Percentiles rank a stretch among this genome's conserved stretches.
These are phyloP conservation scores for Alouatta palliata DNA, from an alignment of 2,113 vertebrate genomes.

Conservation along the genomic window DNA sequence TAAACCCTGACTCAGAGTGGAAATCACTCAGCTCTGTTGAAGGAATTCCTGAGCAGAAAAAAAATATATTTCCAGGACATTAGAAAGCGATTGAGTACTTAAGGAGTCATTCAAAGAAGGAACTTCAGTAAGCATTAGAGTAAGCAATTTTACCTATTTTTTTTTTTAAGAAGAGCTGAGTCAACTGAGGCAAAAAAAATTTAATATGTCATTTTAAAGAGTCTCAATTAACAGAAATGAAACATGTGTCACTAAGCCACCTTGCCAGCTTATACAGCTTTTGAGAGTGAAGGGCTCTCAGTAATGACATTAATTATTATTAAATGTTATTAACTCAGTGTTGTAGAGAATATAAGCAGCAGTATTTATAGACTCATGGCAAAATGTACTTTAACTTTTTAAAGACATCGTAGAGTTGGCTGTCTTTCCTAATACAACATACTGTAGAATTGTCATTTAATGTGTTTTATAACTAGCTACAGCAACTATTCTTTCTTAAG, in stretches of 20 bases:
- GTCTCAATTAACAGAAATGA: conserved; percentile 39
- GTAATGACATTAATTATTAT: conserved; percentile 60
- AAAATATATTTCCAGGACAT: not conserved
- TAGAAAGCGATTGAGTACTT: not conserved
- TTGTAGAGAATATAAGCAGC: conserved; percentile 34
- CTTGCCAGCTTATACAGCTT: conserved; percentile 40
- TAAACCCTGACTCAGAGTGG: not conserved
- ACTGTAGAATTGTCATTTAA: conserved; percentile 35
- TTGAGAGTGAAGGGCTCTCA: not conserved
- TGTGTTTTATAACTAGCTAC: conserved; percentile 25
- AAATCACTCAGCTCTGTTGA: not conserved
- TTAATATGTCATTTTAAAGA: conserved; percentile 39
- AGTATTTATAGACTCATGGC: conserved; percentile 18
- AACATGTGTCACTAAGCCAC: not conserved
- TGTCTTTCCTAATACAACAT: conserved; percentile 37
- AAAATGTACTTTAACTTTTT: conserved; percentile 45
- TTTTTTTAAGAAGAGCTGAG: not conserved
- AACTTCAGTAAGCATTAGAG: not conserved
- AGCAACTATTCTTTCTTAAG: not conserved
- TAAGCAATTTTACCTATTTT: not conserved
- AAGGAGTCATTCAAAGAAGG: conserved; percentile 7
- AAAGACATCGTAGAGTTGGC: not conserved
- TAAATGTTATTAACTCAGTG: conserved; percentile 35
- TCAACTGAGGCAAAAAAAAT: not conserved
- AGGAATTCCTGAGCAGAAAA: not conserved